Evolutionary conservation across 2,797 vertebrate genomes (phyloP).

Genomic region (Gallinago stenura): DNA sequence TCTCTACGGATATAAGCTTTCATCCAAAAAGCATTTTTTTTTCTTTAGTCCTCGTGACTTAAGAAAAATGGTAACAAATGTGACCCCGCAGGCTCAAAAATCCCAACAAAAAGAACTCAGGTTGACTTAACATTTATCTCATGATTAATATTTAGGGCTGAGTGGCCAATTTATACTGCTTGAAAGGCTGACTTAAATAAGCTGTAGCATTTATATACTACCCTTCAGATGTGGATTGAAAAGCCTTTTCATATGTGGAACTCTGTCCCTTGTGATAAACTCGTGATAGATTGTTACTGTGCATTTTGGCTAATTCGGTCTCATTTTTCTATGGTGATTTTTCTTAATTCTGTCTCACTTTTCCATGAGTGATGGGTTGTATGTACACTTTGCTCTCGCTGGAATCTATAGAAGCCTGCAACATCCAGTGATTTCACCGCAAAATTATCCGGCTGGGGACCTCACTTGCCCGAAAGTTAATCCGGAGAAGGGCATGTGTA

Average conservation of each 20-base stretch:
- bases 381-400: rapidly evolving
- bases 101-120: neutral
- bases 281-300: neutral
- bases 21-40: neutral
- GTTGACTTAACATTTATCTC: constrained; percentile 1
- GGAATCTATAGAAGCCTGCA: neutral
- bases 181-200: constrained; percentile 47
- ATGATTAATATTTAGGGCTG: constrained; percentile 30
- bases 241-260: constrained; percentile 41
- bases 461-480: neutral
- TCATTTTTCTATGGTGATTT: constrained; percentile 36
- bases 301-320: neutral
- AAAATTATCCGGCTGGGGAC: neutral
- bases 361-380: neutral
- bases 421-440: constrained; percentile 23
- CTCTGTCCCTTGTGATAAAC: neutral
- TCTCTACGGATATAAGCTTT: neutral
- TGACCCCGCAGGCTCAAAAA: neutral
- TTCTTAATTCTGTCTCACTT: constrained; percentile 19
- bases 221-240: constrained; percentile 20
- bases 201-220: constrained; percentile 30
- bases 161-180: constrained; percentile 26
- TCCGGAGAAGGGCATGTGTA: neutral
- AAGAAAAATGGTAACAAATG: constrained; percentile 24
- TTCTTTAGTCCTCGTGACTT: neutral